A percentile compares a stretch with the other conserved stretches of the same genome.
Conservation (phyloP, 2,797 vertebrate species). For the Martes flavigula region DNA sequence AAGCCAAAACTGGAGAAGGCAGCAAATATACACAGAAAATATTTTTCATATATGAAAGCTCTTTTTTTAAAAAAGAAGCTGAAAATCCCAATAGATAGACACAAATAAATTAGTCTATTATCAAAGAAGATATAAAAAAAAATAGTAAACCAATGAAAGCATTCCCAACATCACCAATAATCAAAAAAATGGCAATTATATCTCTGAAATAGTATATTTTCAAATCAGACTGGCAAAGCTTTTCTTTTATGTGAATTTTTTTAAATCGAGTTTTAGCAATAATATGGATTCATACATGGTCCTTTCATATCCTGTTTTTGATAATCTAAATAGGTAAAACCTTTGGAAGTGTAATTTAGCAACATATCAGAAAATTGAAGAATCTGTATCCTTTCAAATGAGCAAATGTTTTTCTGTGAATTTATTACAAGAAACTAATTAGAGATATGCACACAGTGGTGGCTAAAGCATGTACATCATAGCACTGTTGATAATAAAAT, state of each 20-base stretch:
- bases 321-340: not conserved
- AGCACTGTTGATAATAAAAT: not conserved
- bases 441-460: not conserved
- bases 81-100: not conserved
- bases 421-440: not conserved
- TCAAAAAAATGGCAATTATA: not conserved
- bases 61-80: not conserved
- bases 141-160: not conserved
- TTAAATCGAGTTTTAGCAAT: not conserved
- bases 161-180: not conserved
- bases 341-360: not conserved
- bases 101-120: not conserved
- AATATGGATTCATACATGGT: not conserved
- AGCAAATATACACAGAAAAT: not conserved
- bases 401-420: not conserved
- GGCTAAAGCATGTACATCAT: accelerated
- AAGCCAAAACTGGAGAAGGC: not conserved
- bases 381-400: not conserved
- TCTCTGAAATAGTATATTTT: not conserved
- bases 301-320: not conserved
- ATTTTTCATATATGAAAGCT: not conserved
- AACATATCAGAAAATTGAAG: not conserved
- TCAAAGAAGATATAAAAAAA: not conserved
- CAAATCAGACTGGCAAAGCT: not conserved
- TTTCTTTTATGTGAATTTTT: not conserved